Conservation (phyloP, 2,888 invertebrate species). For the Oscheius sp. region DNA sequence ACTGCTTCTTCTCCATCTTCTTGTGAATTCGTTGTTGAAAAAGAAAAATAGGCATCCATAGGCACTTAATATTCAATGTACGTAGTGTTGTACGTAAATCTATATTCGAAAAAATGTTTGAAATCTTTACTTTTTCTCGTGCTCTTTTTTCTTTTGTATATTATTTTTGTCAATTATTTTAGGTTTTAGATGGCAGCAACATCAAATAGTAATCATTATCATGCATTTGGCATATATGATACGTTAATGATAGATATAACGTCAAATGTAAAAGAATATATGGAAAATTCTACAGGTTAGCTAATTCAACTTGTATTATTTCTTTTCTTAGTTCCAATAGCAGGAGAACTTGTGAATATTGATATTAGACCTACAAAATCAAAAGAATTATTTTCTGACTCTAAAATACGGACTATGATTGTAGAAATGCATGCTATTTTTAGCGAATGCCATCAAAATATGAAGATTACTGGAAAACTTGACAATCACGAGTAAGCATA, state of each 20-base stretch:
- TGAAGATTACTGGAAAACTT: constrained; percentile 26
- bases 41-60: too few species aligned
- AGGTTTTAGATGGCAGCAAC: not conserved
- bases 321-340: not conserved
- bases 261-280: not conserved
- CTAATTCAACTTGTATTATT: not conserved
- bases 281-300: not conserved
- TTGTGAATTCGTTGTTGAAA: too few species aligned
- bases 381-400: not conserved
- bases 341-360: not conserved
- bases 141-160: too few species aligned
- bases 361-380: not conserved
- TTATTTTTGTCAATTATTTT: too few species aligned
- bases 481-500: constrained; percentile 29
- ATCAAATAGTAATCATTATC: not conserved
- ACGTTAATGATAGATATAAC: not conserved
- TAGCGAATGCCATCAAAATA: constrained; percentile 33
- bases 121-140: too few species aligned
- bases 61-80: too few species aligned
- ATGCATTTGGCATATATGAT: constrained; percentile 5
- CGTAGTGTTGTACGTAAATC: too few species aligned
- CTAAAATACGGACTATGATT: constrained; percentile 38
- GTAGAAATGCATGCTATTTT: constrained; percentile 49
- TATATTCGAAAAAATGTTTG: too few species aligned
- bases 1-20: too few species aligned